Conservation (phyloP, 2,797 vertebrate genomes). For the Phoxinus dragarum region DNA sequence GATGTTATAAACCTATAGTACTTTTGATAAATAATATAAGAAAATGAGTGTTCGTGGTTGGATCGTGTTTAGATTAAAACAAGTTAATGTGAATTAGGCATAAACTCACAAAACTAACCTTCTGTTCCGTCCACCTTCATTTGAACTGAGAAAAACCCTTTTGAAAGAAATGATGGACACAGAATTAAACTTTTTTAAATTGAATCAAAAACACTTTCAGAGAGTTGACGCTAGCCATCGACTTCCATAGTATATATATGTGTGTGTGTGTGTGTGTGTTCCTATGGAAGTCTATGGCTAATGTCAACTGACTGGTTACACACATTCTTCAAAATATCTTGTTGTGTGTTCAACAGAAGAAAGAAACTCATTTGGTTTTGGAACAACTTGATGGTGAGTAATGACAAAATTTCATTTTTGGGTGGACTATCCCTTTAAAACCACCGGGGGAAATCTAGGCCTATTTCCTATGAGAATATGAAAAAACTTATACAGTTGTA, state of each 20-base stretch:
- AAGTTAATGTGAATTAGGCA: not conserved
- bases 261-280: fast-evolving
- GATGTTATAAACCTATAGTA: not conserved
- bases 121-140: not conserved
- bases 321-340: no score
- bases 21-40: not conserved
- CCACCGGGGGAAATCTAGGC: not conserved
- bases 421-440: not conserved
- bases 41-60: not conserved
- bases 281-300: no score
- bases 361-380: no score
- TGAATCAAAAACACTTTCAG: not conserved
- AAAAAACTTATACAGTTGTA: not conserved
- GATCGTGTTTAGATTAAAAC: not conserved
- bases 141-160: not conserved
- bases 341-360: no score
- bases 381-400: no score
- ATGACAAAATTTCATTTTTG: no score
- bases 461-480: not conserved
- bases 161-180: not conserved
- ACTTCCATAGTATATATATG: no score
- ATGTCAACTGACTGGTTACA: no score
- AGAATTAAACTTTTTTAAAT: not conserved
- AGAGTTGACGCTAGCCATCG: no score
- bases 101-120: not conserved